Conservation (phyloP, 1,140 invertebrate genomes). For the Drosophila hydei region DNA sequence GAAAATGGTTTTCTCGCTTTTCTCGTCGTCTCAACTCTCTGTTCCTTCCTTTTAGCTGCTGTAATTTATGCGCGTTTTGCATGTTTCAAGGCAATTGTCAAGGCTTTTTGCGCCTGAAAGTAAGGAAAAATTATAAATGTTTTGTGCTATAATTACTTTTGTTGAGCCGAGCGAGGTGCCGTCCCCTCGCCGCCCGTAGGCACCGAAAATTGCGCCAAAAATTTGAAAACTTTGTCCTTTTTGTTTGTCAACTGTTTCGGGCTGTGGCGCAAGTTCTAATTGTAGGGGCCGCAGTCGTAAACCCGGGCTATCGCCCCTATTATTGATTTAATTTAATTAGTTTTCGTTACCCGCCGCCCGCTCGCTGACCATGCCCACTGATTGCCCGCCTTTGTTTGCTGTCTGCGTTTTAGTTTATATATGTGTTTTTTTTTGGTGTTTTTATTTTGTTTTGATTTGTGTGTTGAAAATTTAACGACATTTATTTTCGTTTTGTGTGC, state of each 20-base stretch:
- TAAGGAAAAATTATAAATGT: slow-evolving; percentile 52
- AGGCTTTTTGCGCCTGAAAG: slow-evolving; percentile 59
- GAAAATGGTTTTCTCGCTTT: slow-evolving; percentile 44
- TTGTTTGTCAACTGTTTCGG: slow-evolving; percentile 30
- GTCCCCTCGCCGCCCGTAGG: slow-evolving; percentile 16
- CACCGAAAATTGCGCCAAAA: slow-evolving; percentile 47
- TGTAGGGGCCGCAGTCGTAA: slow-evolving; percentile 36
- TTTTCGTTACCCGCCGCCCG: slow-evolving; percentile 43
- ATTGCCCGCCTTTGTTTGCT: slow-evolving; percentile 64
- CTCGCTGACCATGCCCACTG: slow-evolving; percentile 54
- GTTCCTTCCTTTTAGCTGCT: slow-evolving; percentile 18
- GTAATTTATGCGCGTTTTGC: slow-evolving; percentile 80
- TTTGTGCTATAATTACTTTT: slow-evolving; percentile 73
- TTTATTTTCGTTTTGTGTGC: background rate
- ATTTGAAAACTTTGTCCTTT: slow-evolving; percentile 28
- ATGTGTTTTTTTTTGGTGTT: slow-evolving; percentile 1
- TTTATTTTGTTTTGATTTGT: slow-evolving; percentile 58
- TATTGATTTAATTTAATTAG: slow-evolving; percentile 79
- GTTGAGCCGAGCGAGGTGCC: slow-evolving; percentile 15
- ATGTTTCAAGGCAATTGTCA: slow-evolving; percentile 79
- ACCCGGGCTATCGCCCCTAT: slow-evolving; percentile 32
- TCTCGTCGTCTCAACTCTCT: slow-evolving; percentile 20
- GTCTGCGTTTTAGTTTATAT: slow-evolving; percentile 65
- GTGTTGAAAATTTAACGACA: slow-evolving; percentile 48
- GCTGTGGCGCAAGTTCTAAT: slow-evolving; percentile 33